Evolutionary conservation across 1,140 invertebrate genomes (phyloP).

Genomic region (Tribolium madens): DNA sequence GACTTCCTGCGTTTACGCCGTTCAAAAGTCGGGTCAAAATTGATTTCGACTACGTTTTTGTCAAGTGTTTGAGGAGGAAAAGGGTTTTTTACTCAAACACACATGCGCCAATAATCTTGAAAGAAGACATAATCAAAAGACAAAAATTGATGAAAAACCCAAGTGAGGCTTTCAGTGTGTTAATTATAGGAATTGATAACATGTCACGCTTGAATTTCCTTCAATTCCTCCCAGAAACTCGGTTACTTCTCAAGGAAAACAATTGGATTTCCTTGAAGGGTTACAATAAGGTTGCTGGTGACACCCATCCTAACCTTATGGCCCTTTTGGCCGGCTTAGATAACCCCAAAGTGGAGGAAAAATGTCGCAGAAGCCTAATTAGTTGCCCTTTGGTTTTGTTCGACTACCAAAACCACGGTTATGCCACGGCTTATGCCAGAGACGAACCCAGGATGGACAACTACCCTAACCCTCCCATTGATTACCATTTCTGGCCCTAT

Average conservation of each 20-base stretch:
- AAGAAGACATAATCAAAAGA: too few species aligned
- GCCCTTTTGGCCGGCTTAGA: slow-evolving; percentile 77
- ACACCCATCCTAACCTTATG: slow-evolving; percentile 87
- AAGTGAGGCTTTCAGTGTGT: slow-evolving; percentile 70
- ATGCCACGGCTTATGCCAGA: slow-evolving; percentile 75
- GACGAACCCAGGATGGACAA: slow-evolving; percentile 70
- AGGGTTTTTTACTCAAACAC: slow-evolving; percentile 53
- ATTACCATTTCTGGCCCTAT: slow-evolving; percentile 81
- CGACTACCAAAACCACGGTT: slow-evolving; percentile 71
- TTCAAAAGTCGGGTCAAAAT: slow-evolving; percentile 64
- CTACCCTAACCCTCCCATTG: slow-evolving; percentile 74
- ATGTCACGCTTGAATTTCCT: slow-evolving; percentile 83
- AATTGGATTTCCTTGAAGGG: slow-evolving; percentile 71
- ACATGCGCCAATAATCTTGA: slow-evolving; percentile 18
- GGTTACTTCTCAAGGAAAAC: slow-evolving; percentile 71
- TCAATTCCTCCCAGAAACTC: slow-evolving; percentile 82
- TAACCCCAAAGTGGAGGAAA: slow-evolving; percentile 59
- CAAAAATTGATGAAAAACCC: background rate
- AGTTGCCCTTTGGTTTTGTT: slow-evolving; percentile 75
- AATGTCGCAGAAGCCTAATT: slow-evolving; percentile 63
- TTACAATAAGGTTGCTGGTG: slow-evolving; percentile 80
- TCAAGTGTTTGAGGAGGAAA: slow-evolving; percentile 63
- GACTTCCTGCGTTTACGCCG: background rate
- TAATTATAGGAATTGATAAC: slow-evolving; percentile 85
- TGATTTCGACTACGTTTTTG: slow-evolving; percentile 65